These are phyloP conservation scores for Brachionus koreanus DNA, from an alignment of 1,140 invertebrate genomes.

Conservation along the genomic window DNA sequence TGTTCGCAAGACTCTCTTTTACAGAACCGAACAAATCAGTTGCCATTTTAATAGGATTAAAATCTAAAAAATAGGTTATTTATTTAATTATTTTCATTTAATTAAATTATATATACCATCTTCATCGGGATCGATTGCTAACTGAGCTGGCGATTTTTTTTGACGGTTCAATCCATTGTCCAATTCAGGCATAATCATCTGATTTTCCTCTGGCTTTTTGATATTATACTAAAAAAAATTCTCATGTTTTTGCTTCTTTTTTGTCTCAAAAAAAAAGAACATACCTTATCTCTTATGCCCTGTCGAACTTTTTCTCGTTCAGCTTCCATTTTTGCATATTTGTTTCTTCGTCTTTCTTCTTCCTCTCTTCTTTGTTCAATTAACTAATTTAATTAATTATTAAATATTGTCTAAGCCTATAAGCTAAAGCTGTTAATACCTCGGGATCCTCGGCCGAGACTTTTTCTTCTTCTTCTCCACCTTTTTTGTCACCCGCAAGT, in stretches of 20 bases:
- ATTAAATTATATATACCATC: neutral
- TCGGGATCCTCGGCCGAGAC: conserved; percentile 39
- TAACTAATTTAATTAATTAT: neutral
- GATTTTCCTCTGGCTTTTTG: conserved; percentile 25
- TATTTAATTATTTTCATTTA: neutral
- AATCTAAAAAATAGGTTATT: neutral
- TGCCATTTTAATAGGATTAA: conserved; percentile 43
- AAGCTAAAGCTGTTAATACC: neutral
- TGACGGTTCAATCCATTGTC: conserved; percentile 19
- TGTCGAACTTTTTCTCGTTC: conserved; percentile 42
- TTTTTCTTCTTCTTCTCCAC: conserved; percentile 24
- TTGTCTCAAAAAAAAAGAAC: neutral
- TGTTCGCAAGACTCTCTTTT: conserved; percentile 31
- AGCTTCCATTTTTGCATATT: conserved; percentile 45
- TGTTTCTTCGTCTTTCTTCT: conserved; percentile 38
- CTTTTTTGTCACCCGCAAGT: conserved; percentile 43
- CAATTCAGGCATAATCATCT: neutral
- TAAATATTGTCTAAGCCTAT: neutral
- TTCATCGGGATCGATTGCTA: conserved; percentile 21
- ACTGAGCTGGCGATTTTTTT: conserved; percentile 31
- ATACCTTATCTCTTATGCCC: conserved; percentile 41
- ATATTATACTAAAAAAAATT: conserved; percentile 22
- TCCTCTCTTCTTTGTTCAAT: conserved; percentile 36
- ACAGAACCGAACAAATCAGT: conserved; percentile 43
- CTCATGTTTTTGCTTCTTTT: neutral